Conservation (phyloP, 2,113 vertebrate species). For the Anoplopoma fimbria region DNA sequence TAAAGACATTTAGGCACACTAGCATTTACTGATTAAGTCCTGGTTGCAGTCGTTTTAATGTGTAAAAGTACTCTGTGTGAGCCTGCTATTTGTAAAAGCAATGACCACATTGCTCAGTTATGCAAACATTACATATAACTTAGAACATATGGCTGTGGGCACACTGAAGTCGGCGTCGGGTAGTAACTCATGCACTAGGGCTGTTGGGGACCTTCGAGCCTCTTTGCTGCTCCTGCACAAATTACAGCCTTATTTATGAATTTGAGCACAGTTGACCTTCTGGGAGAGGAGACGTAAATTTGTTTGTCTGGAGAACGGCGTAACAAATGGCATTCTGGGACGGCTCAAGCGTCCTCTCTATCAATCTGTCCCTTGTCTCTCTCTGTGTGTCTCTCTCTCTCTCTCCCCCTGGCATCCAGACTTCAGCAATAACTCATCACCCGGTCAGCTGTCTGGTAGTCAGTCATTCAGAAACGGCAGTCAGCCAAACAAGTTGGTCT, state of each 20-base stretch:
- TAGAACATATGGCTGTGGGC: conserved; percentile 48
- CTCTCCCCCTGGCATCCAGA: conserved; percentile 32
- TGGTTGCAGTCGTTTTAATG: not conserved
- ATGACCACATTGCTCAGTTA: conserved; percentile 28
- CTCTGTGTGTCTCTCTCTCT: conserved; percentile 8
- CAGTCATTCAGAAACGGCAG: conserved; percentile 42
- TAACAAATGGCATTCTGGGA: conserved; percentile 75
- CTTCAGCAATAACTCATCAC: conserved; percentile 57
- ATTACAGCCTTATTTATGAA: conserved; percentile 83
- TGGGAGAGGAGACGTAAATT: conserved; percentile 73
- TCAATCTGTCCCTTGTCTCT: conserved; percentile 61
- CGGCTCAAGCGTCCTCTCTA: conserved; percentile 49
- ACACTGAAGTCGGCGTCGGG: conserved; percentile 51
- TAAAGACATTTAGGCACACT: not conserved
- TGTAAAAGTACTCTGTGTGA: not conserved
- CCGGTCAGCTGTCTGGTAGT: conserved; percentile 42
- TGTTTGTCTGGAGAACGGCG: conserved; percentile 72
- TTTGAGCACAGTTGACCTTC: conserved; percentile 81
- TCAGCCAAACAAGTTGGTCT: conserved; percentile 30
- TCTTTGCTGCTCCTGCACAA: conserved; percentile 59
- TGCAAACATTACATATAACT: conserved; percentile 51
- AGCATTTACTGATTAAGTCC: not conserved
- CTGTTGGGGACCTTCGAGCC: conserved; percentile 58
- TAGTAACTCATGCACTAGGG: conserved; percentile 62
- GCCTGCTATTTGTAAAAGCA: conserved; percentile 25